Evolutionary conservation across 1,140 invertebrate genomes (phyloP).

Genomic region (Idris sp.): DNA sequence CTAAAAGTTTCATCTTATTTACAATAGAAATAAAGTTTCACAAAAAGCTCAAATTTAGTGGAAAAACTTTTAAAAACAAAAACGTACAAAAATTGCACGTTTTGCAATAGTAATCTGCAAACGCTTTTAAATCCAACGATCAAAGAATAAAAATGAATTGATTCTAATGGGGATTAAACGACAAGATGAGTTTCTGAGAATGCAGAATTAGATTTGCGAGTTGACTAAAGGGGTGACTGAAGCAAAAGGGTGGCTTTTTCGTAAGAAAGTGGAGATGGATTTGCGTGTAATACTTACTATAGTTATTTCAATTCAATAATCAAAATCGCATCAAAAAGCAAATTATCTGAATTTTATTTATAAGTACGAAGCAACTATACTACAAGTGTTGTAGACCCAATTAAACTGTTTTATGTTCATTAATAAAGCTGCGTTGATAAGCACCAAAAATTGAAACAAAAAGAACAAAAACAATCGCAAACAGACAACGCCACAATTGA

Average conservation of each 20-base stretch:
- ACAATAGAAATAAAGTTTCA: too few relatives aligned
- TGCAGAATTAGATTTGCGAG: constrained; percentile 53
- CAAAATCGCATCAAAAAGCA: constrained; percentile 20
- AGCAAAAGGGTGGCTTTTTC: constrained; percentile 43
- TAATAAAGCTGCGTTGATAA: background rate
- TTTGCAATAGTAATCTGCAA: too few relatives aligned
- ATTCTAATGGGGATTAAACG: constrained; percentile 39
- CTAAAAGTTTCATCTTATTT: too few relatives aligned
- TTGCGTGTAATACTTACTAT: constrained; percentile 17
- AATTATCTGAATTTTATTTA: too few relatives aligned
- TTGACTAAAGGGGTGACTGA: constrained; percentile 29
- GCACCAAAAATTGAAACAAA: constrained; percentile 2
- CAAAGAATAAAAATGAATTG: constrained; percentile 30
- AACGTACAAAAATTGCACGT: too few relatives aligned
- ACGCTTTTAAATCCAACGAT: constrained; percentile 11
- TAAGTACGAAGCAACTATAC: too few relatives aligned
- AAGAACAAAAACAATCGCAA: too few relatives aligned
- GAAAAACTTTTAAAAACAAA: too few relatives aligned
- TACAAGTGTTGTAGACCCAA: constrained; percentile 20
- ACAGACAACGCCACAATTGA: too few relatives aligned
- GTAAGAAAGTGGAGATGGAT: constrained; percentile 17
- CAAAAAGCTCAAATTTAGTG: too few relatives aligned
- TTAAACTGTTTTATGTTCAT: constrained; percentile 6
- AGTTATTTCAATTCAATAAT: constrained; percentile 34
- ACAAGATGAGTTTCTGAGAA: constrained; percentile 53